A percentile compares a stretch with the other conserved stretches of the same genome.
Conservation (phyloP, 2,888 invertebrate species). For the Caenorhabditis sp. region DNA sequence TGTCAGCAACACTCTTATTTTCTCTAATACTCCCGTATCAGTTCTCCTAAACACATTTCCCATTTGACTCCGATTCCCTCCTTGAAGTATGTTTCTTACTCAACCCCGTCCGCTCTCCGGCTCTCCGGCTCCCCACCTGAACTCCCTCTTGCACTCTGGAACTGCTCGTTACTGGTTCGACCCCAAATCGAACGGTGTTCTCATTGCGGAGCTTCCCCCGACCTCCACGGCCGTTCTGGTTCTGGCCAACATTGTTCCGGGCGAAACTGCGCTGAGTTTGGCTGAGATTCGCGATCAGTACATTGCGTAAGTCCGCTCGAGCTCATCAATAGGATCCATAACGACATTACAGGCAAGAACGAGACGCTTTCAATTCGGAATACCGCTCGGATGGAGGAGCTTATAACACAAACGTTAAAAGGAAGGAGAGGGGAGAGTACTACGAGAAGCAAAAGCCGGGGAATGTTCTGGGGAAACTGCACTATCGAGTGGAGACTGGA, state of each 20-base stretch:
- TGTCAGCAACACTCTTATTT: too few relatives aligned
- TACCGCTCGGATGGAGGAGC: not conserved
- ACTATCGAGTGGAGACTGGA: not conserved
- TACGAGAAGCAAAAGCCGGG: conserved; percentile 1
- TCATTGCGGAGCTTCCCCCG: not conserved
- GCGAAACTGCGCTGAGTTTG: not conserved
- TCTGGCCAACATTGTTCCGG: not conserved
- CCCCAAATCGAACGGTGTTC: not conserved
- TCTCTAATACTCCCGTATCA: too few relatives aligned
- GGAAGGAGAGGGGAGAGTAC: not conserved
- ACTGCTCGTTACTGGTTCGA: conserved; percentile 1
- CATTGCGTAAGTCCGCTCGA: not conserved
- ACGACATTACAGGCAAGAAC: conserved; percentile 1
- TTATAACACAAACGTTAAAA: not conserved
- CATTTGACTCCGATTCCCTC: too few relatives aligned
- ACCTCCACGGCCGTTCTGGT: not conserved
- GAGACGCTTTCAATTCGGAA: conserved; percentile 1
- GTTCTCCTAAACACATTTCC: too few relatives aligned
- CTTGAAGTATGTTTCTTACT: too few relatives aligned
- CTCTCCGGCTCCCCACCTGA: too few relatives aligned
- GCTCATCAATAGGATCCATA: too few relatives aligned
- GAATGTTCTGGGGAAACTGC: not conserved
- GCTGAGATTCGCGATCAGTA: not conserved
- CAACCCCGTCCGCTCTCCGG: too few relatives aligned
- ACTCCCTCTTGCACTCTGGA: too few relatives aligned